Evolutionary conservation across 2,113 vertebrate genomes (phyloP).

Genomic region (Cyphomyrus discorhynchus): DNA sequence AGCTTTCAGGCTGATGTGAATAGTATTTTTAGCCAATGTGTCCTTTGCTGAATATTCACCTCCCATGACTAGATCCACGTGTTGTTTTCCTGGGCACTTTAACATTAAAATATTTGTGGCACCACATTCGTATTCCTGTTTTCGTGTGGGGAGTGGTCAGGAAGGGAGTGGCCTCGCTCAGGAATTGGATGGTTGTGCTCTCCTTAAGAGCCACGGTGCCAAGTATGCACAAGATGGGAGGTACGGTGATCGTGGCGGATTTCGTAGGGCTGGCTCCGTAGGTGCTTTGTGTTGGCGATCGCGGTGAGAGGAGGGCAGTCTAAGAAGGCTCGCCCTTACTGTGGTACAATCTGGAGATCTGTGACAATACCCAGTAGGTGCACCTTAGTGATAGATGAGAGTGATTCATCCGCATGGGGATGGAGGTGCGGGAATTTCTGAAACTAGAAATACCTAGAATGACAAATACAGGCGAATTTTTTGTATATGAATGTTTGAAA

Average conservation of each 20-base stretch:
- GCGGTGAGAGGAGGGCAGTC: background rate
- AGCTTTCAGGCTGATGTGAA: background rate
- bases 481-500: background rate
- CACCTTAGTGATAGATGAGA: background rate
- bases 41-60: slow-evolving; percentile 20
- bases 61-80: slow-evolving; percentile 4
- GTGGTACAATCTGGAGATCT: background rate
- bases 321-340: background rate
- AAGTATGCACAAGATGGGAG: no score
- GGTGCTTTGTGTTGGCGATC: background rate
- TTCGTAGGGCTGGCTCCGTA: background rate
- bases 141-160: background rate
- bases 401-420: background rate
- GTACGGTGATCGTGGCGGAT: background rate
- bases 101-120: background rate
- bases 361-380: background rate
- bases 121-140: background rate
- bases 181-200: background rate
- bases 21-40: background rate
- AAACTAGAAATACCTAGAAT: background rate
- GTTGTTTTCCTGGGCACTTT: background rate
- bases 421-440: background rate
- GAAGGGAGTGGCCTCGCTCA: background rate
- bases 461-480: background rate
- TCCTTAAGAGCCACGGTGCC: background rate